Conservation (phyloP, 2,113 vertebrate genomes). For the Pygoscelis adeliae region DNA sequence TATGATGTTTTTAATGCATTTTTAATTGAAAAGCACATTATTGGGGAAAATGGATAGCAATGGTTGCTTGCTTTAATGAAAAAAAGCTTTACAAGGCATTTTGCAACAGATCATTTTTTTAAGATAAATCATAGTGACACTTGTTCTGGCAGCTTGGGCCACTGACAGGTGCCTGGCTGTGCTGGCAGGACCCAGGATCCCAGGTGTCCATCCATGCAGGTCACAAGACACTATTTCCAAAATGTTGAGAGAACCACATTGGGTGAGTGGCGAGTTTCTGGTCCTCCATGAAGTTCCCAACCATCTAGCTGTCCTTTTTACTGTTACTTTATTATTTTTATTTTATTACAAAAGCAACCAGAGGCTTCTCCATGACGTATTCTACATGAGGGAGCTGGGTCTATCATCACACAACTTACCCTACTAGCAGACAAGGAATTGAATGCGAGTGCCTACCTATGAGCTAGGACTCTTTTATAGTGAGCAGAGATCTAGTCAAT, state of each 20-base stretch:
- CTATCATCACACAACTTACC: background rate
- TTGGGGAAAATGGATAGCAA: constrained; percentile 30
- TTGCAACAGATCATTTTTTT: background rate
- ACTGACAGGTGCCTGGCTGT: background rate
- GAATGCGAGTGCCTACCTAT: background rate
- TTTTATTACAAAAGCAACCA: background rate
- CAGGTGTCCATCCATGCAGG: background rate
- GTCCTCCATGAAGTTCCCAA: background rate
- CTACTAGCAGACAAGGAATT: background rate
- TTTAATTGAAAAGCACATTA: constrained; percentile 60
- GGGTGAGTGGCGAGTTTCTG: background rate
- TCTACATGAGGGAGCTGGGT: background rate
- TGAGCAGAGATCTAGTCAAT: background rate
- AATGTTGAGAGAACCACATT: background rate
- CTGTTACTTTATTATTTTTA: background rate
- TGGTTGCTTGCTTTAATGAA: constrained; percentile 31
- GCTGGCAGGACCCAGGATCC: background rate
- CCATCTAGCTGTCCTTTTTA: background rate
- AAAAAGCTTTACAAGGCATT: constrained; percentile 14
- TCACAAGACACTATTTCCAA: background rate
- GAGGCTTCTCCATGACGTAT: background rate
- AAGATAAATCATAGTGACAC: background rate
- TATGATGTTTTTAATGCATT: constrained; percentile 36
- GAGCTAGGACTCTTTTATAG: background rate
- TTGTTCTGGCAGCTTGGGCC: background rate